Base-by-base conservation (phyloP, 2,888 invertebrate genomes). In the Tubulanus polymorphus region DNA sequence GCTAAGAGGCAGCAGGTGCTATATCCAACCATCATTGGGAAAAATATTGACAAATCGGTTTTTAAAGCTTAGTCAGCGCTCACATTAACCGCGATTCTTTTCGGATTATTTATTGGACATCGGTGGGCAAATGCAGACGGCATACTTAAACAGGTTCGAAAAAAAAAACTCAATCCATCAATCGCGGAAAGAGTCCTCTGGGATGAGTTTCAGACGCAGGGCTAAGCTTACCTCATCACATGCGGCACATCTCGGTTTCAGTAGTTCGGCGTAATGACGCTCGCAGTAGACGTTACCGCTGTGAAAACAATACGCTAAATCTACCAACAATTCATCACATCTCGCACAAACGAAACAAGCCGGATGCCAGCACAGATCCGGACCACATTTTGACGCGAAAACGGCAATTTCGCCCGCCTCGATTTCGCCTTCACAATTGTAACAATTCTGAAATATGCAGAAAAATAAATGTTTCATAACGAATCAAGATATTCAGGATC, bases 161-260 rank as follows among this genome's bases (percentile, higher is more conserved):
- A n/a, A n/a, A n/a, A n/a, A n/a, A n/a, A n/a, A n/a, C n/a, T n/a
- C n/a, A n/a, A n/a, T n/a, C n/a, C n/a, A n/a, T n/a, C n/a, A n/a
- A n/a, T n/a, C n/a, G n/a, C n/a, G 41, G 6, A 8, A 18, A 15
- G 6, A 3, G 6, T 41, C 6, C 41, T 23, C 41, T 5, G 15
- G 6, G 41, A 41, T n/a, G 48, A 18, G 15, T 15, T 8, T 41
- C 10, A 18, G 12, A 12, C 8, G 46, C 3, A 30, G 5, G 12
- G 10, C 23, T 15, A 29, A 37, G 83, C 89, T 85, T 78, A 99
- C 97, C 91, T 99, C 97, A 82, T 97, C 96, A 82, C 97, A 99
- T 67, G 93, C 90, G 62, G 92, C 87, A 80, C 97, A 97, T 70
- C 97, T 84, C 18, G 97, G 95, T 80, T 94, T 93, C 75, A 96